Evolutionary conservation across 2,888 invertebrate genomes (phyloP), one percentile per base, ranked within the genome.

Genomic region (Leptopilina drosophilae): DNA sequence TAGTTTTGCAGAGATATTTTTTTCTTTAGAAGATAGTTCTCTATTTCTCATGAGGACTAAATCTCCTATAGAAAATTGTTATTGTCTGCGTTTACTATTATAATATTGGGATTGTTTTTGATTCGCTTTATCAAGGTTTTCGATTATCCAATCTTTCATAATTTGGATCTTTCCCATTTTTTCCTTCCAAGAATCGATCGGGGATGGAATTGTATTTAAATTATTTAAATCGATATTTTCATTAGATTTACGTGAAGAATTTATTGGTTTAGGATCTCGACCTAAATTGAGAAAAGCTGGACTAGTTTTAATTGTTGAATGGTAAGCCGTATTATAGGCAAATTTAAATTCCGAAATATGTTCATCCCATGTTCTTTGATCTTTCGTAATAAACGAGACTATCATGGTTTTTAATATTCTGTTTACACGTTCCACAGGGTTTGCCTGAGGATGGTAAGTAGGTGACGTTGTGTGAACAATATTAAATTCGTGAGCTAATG

Each of bases 381-480:
- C 49, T 3, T 49, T 11, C 2, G 12, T 15, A 2, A 79, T 33
- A 46, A 76, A 81, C 0, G 76, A 46, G 0, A 46, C 46, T 7
- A 46, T 46, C 46, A 46, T 46, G 7, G 46, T 46, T 46, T 46
- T 46, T 9, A 81, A 14, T 9, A 75, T 65, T 5, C 82, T 65
- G 56, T 82, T 82, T 8, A 82, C 77, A 12, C 82, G 62, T 62
- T 82, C 82, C 8, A 77, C 79, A 4, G 80, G 80, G 65, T 82
- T 82, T 4, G 79, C 79, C 14, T 59, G n/a, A 6, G 59, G 15
- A 59, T 12, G 59, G 14, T 59, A 59, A 59, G 15, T 11, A 12
- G 15, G 14, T n/a, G 59, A 59, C 2, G 59, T 59, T 12, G 59
- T 59, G 15, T 59, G 15, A 4, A 59, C 15, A 15, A 59, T 59